Percentiles rank a stretch among this genome's conserved stretches.
Evolutionary conservation across 2,888 invertebrate species (phyloP).

Genomic region (Dryomyza anilis): DNA sequence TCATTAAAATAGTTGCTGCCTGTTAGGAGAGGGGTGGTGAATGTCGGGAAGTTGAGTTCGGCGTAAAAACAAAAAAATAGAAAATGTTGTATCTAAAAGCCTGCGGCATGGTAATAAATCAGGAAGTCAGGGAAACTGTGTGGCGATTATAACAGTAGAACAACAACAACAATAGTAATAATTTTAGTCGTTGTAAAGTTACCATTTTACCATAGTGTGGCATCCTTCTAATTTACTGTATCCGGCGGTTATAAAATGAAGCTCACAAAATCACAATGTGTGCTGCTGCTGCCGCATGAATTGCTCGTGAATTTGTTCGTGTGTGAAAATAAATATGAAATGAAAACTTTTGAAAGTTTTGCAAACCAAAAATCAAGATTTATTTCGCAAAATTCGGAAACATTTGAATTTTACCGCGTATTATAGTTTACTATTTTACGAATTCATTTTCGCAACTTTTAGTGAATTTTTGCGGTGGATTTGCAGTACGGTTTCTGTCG

Average conservation of each 20-base stretch:
- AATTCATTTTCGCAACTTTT: background rate
- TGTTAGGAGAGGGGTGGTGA: no score
- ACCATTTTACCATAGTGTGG: background rate
- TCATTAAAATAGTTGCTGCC: no score
- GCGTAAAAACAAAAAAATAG: constrained; percentile 11
- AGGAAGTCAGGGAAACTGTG: background rate
- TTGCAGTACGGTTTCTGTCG: background rate
- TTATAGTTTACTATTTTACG: background rate
- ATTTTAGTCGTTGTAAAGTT: constrained; percentile 1
- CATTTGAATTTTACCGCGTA: constrained; percentile 13
- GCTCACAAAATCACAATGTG: background rate
- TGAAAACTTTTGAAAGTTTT: constrained; percentile 17
- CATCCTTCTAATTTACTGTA: constrained; percentile 20
- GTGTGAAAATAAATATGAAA: constrained; percentile 3
- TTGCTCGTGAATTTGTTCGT: background rate
- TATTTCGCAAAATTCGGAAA: constrained; percentile 20
- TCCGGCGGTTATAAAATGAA: background rate
- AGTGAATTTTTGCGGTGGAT: background rate
- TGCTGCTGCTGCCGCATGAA: background rate
- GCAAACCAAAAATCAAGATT: constrained; percentile 18
- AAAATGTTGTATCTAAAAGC: background rate
- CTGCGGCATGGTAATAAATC: background rate
- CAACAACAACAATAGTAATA: background rate
- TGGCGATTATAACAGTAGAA: background rate
- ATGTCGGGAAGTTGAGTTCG: no score